Evolutionary conservation across 2,113 vertebrate species (phyloP), one percentile per base, ranked within the genome.

Genomic region (Oceanites oceanicus): DNA sequence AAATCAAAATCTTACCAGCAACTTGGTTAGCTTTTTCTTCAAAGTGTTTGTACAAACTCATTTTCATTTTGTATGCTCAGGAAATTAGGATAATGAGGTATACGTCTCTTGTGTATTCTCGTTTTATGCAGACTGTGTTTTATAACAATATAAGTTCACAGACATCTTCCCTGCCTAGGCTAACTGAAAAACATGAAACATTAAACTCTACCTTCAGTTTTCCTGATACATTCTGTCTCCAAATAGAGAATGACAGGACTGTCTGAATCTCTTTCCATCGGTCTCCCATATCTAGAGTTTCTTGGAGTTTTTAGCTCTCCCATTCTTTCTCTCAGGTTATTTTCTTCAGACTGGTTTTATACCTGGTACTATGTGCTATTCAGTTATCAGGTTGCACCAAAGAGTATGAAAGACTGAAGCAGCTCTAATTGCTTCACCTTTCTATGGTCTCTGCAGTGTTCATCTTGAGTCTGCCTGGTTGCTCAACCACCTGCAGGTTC

Each of bases 51-150:
- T 53, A 77, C 49, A 90, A 88, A 73, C 67, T 73, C 36, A 70
- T 86, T 92, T 91, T 90, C 45, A 36, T 67, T 90, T 83, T 83
- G 34, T 86, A 65, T 70, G 38, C 45, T 85, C 42, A 77, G 67
- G 42, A 93, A 90, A 95, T 91, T 70, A 91, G 52, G 59, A 58
- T 77, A 90, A 92, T 86, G 58, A 86, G 58, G 26, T 73, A 58
- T 44, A 14, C 36, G 18, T 47, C 78, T 88, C 67, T 36, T 79
- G 53, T 45, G 75, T 42, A 88, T 80, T 95, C 27, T 80, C 2
- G 3, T 79, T 88, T 88, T 76, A 80, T 76, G 47, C 63, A 80
- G 55, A 47, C 26, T 58, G 7, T 22, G 14, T 18, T 94, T 83
- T 83, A 25, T 80, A 90, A 84, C 45, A 77, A 42, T 32, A 0